Base-by-base conservation (phyloP, 2,113 vertebrate genomes). In the Lathamus discolor region DNA sequence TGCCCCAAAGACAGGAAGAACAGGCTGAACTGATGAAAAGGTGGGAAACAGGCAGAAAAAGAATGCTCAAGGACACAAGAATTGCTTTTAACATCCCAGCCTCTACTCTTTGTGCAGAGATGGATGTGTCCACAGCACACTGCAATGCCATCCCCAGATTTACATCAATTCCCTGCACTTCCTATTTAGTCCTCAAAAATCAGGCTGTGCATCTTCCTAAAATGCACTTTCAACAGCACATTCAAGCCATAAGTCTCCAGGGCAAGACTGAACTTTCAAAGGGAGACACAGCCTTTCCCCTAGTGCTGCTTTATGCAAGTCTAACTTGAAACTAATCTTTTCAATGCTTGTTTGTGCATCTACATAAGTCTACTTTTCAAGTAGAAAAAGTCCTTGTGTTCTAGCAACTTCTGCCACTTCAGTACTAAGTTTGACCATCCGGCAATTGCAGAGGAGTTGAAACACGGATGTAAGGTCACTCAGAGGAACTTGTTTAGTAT, bases 131-230 rank as follows among this genome's bases (percentile, higher is more conserved):
- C 72, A 63, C 46, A 54, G 73, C 41, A 74, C 13, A 20, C 20
- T 17, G 37, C 51, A 70, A 54, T 43, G 54, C n/a, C 35, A 75
- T 54, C 28, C 12, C 28, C 43, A 46, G 64, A 67, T 89, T 84
- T 63, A 59, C 27, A 86, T 78, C 52, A 63, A 78, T 70, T 39
- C 39, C 10, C 4, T 31, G 15, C 33, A 20, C 10, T 44, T 91
- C 37, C 61, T 74, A 37, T 67, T 67, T 49, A 88, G 35, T 39
- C 31, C 64, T 83, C 64, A 78, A 74, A 70, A 74, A 91, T 59
- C 61, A 59, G 77, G 73, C 46, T 44, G 37, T 78, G 69, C 68
- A 67, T 93, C 86, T 92, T 80, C 64, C 61, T 67, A 83, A 93
- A 70, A 75, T 8, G 11, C 35, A 41, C 25, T 76, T 88, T 69